Evolutionary conservation across 2,888 invertebrate species (phyloP), one percentile per base, ranked within the genome.

Genomic region (Drosophila mayaguana): DNA sequence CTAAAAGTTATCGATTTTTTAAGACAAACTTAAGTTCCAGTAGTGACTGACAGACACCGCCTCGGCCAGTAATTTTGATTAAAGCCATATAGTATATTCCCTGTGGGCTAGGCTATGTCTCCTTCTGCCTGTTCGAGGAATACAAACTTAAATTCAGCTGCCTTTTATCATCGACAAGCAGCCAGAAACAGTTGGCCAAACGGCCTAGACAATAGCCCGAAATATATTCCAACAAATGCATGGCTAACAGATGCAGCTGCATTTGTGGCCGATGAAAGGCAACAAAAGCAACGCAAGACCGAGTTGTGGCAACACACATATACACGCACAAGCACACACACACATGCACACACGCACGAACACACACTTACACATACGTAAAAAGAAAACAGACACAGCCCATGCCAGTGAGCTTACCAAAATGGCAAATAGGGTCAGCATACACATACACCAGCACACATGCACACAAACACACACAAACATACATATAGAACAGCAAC

Each of bases 181-280:
- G 42, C 5, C 32, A n/a, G 18, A 46, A 65, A 53, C 18, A 25
- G 46, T 7, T 32, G 20, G 51, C 11, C 40, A 53, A 22, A n/a
- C 34, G n/a, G 32, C n/a, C 48, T 18, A 32, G 32, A 18, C 48
- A 34, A 48, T 20, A 11, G 9, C 54, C 61, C 45, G 11, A 38
- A 16, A 42, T 46, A 34, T 42, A 48, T 38, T 60, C 14, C 51
- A 51, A 14, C 43, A 53, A 70, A 48, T 48, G 42, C 36, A 48
- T 40, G 36, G 62, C 34, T 22, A 56, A 51, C 46, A 53, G 71
- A 20, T 34, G 56, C 56, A 45, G 42, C 32, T 56, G 43, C 56
- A 46, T 32, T 55, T 55, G 71, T 53, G 48, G 34, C 18, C 50
- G 50, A 32, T 32, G 32, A 18, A 18, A 32, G 20, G 32, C 34